Evolutionary conservation across 2,113 vertebrate genomes (phyloP).

Genomic region (Melanerpes aurifrons): DNA sequence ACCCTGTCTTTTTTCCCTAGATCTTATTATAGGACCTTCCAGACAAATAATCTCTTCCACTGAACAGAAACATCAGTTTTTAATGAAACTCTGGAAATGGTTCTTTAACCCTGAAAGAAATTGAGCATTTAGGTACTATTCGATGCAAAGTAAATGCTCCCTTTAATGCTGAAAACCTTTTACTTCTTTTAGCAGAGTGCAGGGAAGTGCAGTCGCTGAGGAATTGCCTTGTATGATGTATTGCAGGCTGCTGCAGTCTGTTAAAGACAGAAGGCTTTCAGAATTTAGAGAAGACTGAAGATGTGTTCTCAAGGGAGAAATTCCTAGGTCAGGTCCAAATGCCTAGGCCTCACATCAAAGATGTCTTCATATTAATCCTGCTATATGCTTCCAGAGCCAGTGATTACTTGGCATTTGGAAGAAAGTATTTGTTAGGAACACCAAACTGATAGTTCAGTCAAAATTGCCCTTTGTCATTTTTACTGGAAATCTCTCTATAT

Average conservation of each 20-base stretch:
- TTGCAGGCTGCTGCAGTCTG: rapidly evolving
- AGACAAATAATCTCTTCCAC: not conserved
- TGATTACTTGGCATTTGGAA: not conserved
- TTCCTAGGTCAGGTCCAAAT: not conserved
- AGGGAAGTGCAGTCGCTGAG: not conserved
- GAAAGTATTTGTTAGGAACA: not conserved
- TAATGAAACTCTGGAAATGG: rapidly evolving
- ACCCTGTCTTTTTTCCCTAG: rapidly evolving
- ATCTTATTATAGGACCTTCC: rapidly evolving
- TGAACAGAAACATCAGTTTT: rapidly evolving
- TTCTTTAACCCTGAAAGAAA: not conserved
- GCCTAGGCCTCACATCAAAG: not conserved
- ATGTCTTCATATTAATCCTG: not conserved
- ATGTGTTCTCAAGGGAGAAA: not conserved
- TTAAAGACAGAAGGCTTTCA: not conserved
- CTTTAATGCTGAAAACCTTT: not conserved
- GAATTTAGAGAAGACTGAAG: not conserved
- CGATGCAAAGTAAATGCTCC: rapidly evolving
- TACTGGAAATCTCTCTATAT: not conserved
- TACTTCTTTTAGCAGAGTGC: not conserved
- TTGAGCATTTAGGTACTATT: rapidly evolving
- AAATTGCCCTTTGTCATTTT: not conserved
- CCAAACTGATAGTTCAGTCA: not conserved
- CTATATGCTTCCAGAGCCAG: not conserved
- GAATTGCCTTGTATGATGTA: rapidly evolving